Conservation (phyloP, 2,797 vertebrate species). For the Manis crassicaudata region DNA sequence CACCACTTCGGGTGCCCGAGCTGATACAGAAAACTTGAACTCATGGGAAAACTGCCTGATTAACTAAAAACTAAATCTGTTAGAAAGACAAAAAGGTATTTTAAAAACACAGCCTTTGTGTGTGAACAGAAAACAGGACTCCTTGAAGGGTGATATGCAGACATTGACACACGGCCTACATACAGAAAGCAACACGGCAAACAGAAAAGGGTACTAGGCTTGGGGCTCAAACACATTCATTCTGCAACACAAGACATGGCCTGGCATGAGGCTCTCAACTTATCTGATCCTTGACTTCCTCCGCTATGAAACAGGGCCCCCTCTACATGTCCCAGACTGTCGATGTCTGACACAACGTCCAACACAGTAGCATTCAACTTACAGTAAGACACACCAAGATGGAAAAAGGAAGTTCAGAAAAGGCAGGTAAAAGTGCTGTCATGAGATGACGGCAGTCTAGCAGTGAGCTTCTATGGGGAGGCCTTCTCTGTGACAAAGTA, state of each 20-base stretch:
- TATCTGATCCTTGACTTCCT: background rate
- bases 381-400: background rate
- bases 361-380: background rate
- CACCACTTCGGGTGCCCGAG: too few species aligned
- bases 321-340: too few species aligned
- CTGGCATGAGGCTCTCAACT: background rate
- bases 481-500: background rate
- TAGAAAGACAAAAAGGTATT: background rate
- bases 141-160: background rate
- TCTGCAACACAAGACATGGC: rapidly evolving
- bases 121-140: background rate
- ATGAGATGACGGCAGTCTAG: background rate
- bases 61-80: background rate
- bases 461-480: background rate
- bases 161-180: background rate
- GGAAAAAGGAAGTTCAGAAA: background rate
- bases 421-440: background rate
- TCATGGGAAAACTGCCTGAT: background rate
- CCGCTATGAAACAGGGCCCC: background rate
- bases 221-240: background rate
- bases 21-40: background rate
- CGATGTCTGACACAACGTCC: background rate
- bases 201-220: background rate
- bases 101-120: background rate
- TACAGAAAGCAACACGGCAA: background rate